Conservation (phyloP, 2,113 vertebrate genomes). For the Corapipo altera region DNA sequence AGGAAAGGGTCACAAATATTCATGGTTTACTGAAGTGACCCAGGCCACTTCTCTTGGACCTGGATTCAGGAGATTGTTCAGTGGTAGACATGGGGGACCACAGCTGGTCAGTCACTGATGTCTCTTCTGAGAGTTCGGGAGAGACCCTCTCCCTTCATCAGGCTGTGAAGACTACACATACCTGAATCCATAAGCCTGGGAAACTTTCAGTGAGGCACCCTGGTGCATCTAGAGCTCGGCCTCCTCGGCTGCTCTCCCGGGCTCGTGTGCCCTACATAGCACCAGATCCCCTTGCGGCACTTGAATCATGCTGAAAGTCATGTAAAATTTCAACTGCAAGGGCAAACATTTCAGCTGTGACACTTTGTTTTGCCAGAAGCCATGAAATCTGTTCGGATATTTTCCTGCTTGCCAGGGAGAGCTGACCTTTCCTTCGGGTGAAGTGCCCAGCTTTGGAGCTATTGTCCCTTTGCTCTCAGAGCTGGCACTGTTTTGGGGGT, state of each 20-base stretch:
- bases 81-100: background rate
- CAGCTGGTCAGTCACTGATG: background rate
- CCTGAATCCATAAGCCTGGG: background rate
- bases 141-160: background rate
- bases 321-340: background rate
- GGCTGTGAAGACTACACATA: accelerated
- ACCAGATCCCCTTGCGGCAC: background rate
- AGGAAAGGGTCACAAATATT: background rate
- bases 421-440: conserved; percentile 18
- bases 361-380: background rate
- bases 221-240: background rate
- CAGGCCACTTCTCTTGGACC: background rate
- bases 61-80: background rate
- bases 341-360: conserved; percentile 8
- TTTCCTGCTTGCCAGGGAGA: conserved; percentile 28
- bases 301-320: background rate
- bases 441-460: background rate
- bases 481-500: background rate
- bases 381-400: background rate
- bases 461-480: background rate
- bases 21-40: background rate
- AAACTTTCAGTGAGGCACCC: background rate
- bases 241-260: background rate
- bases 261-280: background rate
- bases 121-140: background rate